Percentiles rank a stretch among this genome's conserved stretches.
Evolutionary conservation across 2,888 invertebrate genomes (phyloP).

Genomic region (Amorpha juglandis): DNA sequence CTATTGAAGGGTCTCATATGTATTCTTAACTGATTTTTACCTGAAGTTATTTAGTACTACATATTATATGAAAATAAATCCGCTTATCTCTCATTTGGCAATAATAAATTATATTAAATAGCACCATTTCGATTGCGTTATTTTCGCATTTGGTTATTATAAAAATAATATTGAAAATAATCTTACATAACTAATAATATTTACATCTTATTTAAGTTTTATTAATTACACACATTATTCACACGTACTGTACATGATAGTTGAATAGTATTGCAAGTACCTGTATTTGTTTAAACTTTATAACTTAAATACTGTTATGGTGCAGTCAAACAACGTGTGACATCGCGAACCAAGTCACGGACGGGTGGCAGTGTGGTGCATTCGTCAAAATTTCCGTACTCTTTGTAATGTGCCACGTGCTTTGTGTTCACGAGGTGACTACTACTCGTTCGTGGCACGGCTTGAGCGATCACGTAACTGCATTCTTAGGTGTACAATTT

Average conservation of each 20-base stretch:
- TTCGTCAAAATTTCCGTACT: no score
- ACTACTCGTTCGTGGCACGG: no score
- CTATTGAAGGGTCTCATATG: neutral
- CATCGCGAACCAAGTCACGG: no score
- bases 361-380: no score
- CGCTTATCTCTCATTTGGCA: slow-evolving; percentile 24
- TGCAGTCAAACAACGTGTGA: no score
- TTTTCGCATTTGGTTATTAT: slow-evolving; percentile 44
- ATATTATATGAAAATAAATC: neutral
- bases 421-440: no score
- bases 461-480: no score
- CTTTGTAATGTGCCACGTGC: no score
- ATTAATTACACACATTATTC: slow-evolving; percentile 31
- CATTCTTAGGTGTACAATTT: no score
- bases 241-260: neutral
- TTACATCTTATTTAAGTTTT: slow-evolving; percentile 47
- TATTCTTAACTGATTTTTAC: neutral
- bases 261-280: neutral
- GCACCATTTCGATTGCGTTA: slow-evolving; percentile 70
- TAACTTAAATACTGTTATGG: neutral
- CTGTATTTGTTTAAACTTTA: neutral
- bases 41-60: neutral
- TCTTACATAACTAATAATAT: slow-evolving; percentile 46
- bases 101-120: slow-evolving; percentile 44
- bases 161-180: slow-evolving; percentile 6